Percentiles rank a stretch among this genome's conserved stretches.
Conservation (phyloP, 2,113 vertebrate species). For the Eretmochelys imbricata region DNA sequence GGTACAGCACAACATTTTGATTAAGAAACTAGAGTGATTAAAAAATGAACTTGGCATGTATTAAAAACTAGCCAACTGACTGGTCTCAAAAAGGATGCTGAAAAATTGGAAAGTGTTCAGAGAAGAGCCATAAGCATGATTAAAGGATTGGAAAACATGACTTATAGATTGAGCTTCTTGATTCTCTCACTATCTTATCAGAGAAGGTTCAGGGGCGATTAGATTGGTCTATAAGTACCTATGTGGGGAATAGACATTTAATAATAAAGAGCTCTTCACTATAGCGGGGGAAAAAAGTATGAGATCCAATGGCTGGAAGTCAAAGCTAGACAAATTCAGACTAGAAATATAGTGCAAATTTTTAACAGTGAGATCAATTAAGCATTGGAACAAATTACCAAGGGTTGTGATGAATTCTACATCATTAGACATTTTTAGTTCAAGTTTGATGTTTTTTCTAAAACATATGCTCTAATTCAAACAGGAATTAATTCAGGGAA, state of each 20-base stretch:
- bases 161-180: not conserved
- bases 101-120: not conserved
- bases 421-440: not conserved
- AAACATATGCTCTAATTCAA: not conserved
- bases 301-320: not conserved
- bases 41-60: not conserved
- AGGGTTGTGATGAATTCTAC: not conserved
- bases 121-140: not conserved
- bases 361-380: not conserved
- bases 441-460: not conserved
- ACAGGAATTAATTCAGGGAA: not conserved
- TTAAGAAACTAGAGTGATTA: not conserved
- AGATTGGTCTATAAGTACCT: constrained; percentile 2
- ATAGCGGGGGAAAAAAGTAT: not conserved
- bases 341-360: too few species aligned
- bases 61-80: constrained; percentile 16
- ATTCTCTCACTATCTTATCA: not conserved
- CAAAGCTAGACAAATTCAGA: not conserved
- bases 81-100: not conserved
- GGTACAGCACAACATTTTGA: constrained; percentile 26
- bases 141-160: not conserved
- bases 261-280: not conserved
- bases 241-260: not conserved
- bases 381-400: not conserved
- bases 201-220: not conserved